Conservation (phyloP, 2,888 invertebrate species). For the Ectemnius cavifrons region DNA sequence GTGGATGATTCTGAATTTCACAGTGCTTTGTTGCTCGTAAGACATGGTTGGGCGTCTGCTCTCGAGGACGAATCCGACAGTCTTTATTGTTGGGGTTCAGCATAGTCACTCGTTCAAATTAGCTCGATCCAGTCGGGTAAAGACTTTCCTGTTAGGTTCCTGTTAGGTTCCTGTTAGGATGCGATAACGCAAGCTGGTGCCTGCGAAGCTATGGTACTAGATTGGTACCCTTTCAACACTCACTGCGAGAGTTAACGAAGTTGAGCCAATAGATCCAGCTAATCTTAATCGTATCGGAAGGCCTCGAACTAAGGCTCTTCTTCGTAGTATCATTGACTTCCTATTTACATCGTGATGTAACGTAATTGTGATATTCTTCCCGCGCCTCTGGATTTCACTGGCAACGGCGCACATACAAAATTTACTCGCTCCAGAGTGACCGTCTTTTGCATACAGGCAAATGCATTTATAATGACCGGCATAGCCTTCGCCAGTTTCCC, state of each 20-base stretch:
- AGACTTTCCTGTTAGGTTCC: too few relatives aligned
- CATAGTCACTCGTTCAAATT: too few relatives aligned
- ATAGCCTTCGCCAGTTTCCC: slow-evolving; percentile 35
- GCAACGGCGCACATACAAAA: not conserved
- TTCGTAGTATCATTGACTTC: not conserved
- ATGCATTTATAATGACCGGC: slow-evolving; percentile 63
- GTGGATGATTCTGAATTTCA: slow-evolving; percentile 40
- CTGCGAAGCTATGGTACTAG: too few relatives aligned
- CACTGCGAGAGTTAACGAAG: not conserved
- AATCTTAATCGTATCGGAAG: not conserved
- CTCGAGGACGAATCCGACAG: too few relatives aligned
- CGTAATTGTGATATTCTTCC: not conserved
- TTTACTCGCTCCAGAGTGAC: not conserved
- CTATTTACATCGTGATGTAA: not conserved
- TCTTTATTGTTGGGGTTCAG: too few relatives aligned
- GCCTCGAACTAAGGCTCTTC: not conserved
- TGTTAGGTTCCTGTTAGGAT: too few relatives aligned
- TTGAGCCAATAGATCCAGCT: not conserved
- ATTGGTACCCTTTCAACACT: not conserved
- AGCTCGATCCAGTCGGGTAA: too few relatives aligned
- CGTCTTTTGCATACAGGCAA: slow-evolving; percentile 11
- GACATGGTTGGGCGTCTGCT: too few relatives aligned
- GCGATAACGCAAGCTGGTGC: too few relatives aligned
- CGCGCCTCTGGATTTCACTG: not conserved
- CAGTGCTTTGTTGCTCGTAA: slow-evolving; percentile 20